Evolutionary conservation across 2,888 invertebrate species (phyloP).

Genomic region (Drosophila rubida): DNA sequence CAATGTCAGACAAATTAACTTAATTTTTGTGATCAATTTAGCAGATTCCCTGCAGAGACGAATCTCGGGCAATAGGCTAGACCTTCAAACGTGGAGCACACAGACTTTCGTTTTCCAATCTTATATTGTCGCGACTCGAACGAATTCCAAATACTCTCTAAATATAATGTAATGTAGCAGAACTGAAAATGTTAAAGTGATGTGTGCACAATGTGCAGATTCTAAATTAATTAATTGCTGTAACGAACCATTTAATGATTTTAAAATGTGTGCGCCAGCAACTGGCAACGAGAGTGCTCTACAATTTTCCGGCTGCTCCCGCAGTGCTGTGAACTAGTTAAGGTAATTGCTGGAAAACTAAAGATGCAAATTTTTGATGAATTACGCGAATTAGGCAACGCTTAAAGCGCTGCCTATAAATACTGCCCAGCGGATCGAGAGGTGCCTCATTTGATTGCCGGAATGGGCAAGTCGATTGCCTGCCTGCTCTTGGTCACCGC

Average conservation of each 20-base stretch:
- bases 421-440: constrained; percentile 1
- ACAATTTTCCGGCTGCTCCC: not conserved
- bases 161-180: no score
- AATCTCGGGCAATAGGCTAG: not conserved
- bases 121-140: not conserved
- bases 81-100: not conserved
- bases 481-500: constrained; percentile 3
- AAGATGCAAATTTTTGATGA: constrained; percentile 68
- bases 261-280: no score
- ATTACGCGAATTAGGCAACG: constrained; percentile 60
- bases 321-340: constrained; percentile 62
- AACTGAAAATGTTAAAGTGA: not conserved
- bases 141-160: constrained; percentile 1
- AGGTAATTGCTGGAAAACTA: constrained; percentile 65
- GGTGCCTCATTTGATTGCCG: constrained; percentile 17
- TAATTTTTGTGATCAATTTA: not conserved
- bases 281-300: not conserved
- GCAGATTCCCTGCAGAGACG: not conserved
- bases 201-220: not conserved
- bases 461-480: constrained; percentile 36
- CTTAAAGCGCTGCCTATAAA: constrained; percentile 53
- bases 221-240: not conserved
- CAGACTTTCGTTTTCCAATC: not conserved
- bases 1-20: not conserved
- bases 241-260: not conserved